Evolutionary conservation across 30 jellyfish, hydroid and myxozoan species (phyloP).

Genomic region (Cassiopea andromeda): DNA sequence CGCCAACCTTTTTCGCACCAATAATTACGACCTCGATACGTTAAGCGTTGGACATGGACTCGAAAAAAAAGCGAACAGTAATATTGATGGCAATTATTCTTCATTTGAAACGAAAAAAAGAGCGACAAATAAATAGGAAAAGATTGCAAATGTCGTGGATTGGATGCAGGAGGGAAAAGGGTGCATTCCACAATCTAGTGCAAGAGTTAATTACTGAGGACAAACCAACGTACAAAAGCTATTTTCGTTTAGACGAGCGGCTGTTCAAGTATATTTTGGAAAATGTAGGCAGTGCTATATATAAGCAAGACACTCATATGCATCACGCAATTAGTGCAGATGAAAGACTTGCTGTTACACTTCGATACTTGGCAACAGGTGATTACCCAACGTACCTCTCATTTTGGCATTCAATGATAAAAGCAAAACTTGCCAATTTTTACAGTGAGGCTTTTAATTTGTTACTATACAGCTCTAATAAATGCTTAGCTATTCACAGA

Average conservation of each 20-base stretch:
- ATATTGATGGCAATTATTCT: not conserved
- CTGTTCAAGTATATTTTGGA: not conserved
- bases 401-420: not conserved
- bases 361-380: constrained; percentile 21
- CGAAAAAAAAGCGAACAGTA: not conserved
- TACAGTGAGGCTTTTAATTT: not conserved
- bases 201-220: not conserved
- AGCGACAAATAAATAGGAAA: not conserved
- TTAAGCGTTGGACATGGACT: not conserved
- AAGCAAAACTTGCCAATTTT: not conserved
- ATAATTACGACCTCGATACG: not conserved
- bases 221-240: not conserved
- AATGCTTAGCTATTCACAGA: not conserved
- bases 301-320: constrained; percentile 35
- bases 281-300: not conserved
- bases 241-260: not conserved
- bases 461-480: not conserved
- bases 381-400: not conserved
- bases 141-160: not conserved
- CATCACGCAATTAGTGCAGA: constrained; percentile 12
- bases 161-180: not conserved
- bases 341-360: constrained; percentile 40
- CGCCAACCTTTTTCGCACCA: not conserved
- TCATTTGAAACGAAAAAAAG: not conserved
- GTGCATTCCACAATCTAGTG: not conserved